Evolutionary conservation across 2,888 invertebrate genomes (phyloP), one percentile per base, ranked within the genome.

Genomic region (Dyspetes luteomarginatus): DNA sequence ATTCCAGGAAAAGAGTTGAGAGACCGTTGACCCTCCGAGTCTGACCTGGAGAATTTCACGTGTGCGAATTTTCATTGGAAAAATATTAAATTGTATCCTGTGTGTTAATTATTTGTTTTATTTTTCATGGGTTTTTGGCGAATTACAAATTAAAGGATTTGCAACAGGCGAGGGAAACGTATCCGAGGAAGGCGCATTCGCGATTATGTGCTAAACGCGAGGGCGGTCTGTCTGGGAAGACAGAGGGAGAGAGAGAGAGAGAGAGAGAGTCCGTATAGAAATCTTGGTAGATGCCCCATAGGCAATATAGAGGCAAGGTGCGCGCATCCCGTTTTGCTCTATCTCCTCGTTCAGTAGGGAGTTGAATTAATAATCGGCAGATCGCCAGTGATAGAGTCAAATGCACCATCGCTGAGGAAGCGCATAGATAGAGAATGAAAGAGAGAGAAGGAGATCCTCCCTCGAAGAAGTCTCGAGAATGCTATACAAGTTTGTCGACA

Each of bases 291-390:
- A n/a, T n/a, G n/a, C 58, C 74, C 55, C 56, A 58, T 81, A 71
- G 83, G 83, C 78, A 68, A 83, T 76, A 85, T 84, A 81, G 84
- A 83, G 81, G 85, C 81, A 85, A 84, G 85, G 82, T 68, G 69
- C 30, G 58, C 48, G 30, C 58, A 75, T 75, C 64, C 75, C 48
- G 58, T 65, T 79, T 55, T 52, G 60, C 67, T 62, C 73, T 56
- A 71, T 67, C 72, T 76, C 52, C 75, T 71, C 72, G 12, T 30
- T 74, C 72, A 12, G 17, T 50, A 64, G 50, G 85, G 84, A 88
- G 87, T 88, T 89, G 90, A 91, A 91, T 91, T 91, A 91, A 91
- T 91, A 90, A 91, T 90, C 88, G 87, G 85, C 81, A 90, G 90
- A 91, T 91, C 86, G 85, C 60, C 67, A 84, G 75, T 86, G 88